A percentile compares a stretch with the other conserved stretches of the same genome.
Conservation (phyloP, 2,888 invertebrate species). For the Colletes collaris region DNA sequence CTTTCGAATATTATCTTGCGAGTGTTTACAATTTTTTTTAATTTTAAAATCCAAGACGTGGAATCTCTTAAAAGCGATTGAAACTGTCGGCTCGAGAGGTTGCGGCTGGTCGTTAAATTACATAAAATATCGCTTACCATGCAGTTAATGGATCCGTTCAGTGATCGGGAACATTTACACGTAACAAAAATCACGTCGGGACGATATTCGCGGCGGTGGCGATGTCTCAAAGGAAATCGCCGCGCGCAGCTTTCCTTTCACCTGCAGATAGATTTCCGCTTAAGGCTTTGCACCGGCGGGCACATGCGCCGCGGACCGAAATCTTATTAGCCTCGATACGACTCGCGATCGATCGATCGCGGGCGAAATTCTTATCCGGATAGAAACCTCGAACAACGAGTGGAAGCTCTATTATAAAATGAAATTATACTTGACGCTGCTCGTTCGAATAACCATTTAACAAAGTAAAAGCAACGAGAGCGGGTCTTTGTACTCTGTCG, state of each 20-base stretch:
- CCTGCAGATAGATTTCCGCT: slow-evolving; percentile 43
- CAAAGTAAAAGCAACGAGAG: too few species aligned
- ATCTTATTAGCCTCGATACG: slow-evolving; percentile 26
- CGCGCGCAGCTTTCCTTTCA: slow-evolving; percentile 56
- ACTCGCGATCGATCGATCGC: slow-evolving; percentile 35
- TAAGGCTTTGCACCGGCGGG: slow-evolving; percentile 32
- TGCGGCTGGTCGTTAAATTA: not conserved
- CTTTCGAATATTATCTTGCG: too few species aligned
- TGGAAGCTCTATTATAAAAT: too few species aligned
- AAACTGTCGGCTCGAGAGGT: too few species aligned
- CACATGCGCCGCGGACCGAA: not conserved
- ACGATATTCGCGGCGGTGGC: slow-evolving; percentile 3
- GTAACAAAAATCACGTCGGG: not conserved
- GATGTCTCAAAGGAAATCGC: slow-evolving; percentile 19
- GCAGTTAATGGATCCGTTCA: not conserved
- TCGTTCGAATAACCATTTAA: too few species aligned
- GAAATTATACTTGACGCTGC: too few species aligned
- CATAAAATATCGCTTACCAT: slow-evolving; percentile 2
- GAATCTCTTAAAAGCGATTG: too few species aligned
- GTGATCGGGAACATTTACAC: not conserved
- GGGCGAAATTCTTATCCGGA: too few species aligned
- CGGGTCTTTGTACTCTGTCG: too few species aligned
- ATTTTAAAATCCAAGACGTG: too few species aligned
- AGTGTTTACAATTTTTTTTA: too few species aligned
- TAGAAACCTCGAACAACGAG: too few species aligned